phyloP scores from a whole-genome alignment of 1,140 invertebrate genomes.

The Aphelinus certus region DNA sequence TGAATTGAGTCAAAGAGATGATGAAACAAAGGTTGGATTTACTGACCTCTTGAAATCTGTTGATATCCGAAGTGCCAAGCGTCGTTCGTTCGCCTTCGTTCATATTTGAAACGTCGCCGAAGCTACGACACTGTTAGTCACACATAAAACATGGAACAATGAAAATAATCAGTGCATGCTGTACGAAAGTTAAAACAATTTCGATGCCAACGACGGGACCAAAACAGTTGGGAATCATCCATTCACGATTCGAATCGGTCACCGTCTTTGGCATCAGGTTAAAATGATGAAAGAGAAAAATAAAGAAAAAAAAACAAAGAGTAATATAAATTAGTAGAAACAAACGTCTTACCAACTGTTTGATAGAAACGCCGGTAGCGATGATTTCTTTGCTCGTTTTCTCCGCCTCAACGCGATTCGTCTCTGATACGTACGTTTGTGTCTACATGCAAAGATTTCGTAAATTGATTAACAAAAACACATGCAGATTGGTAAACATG shows the following conservation, averaged over 20 bases:
- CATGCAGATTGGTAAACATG: slow-evolving; percentile 17
- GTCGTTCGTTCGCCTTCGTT: slow-evolving; percentile 59
- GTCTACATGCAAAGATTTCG: slow-evolving; percentile 62
- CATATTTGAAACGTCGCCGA: slow-evolving; percentile 71
- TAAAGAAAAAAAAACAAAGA: slow-evolving; percentile 1
- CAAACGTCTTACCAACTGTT: slow-evolving; percentile 62
- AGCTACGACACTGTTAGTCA: slow-evolving; percentile 71
- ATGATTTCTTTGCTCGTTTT: slow-evolving; percentile 63
- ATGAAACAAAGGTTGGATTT: slow-evolving; percentile 10
- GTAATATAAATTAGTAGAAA: neutral
- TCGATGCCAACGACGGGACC: no score
- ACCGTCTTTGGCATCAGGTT: no score
- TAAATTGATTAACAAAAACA: slow-evolving; percentile 35
- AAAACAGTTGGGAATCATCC: no score
- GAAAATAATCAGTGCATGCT: no score
- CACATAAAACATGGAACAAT: slow-evolving; percentile 43
- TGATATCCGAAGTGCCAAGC: slow-evolving; percentile 45
- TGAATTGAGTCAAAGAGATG: no score
- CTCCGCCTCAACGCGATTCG: slow-evolving; percentile 59
- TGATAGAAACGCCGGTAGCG: slow-evolving; percentile 65
- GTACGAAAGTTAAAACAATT: no score
- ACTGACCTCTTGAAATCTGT: slow-evolving; percentile 57
- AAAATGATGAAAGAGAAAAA: no score
- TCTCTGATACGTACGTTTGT: slow-evolving; percentile 64
- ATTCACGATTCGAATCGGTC: no score